A percentile compares a stretch with the other conserved stretches of the same genome.
Conservation (phyloP, 2,797 vertebrate genomes). For the Pipistrellus pygmaeus region DNA sequence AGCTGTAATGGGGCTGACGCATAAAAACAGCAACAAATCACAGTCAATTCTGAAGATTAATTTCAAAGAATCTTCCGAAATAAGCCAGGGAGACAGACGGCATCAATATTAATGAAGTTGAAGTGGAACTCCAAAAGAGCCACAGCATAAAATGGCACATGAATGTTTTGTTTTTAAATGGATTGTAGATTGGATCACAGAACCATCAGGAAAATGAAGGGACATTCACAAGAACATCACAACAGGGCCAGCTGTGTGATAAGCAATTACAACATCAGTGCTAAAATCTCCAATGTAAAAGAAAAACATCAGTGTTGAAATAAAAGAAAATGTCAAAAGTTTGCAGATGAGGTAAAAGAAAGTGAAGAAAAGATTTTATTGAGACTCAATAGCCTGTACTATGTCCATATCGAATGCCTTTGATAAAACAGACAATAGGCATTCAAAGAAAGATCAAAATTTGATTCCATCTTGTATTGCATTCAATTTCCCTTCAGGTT, state of each 20-base stretch:
- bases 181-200: constrained; percentile 87
- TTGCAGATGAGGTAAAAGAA: constrained; percentile 69
- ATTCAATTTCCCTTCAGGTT: constrained; percentile 57
- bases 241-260: constrained; percentile 81
- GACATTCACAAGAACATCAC: constrained; percentile 78
- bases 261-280: constrained; percentile 84
- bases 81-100: constrained; percentile 82
- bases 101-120: constrained; percentile 90
- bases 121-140: constrained; percentile 86
- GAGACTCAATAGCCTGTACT: constrained; percentile 46
- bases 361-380: constrained; percentile 77
- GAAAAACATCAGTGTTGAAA: constrained; percentile 72
- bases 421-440: constrained; percentile 65
- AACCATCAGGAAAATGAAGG: constrained; percentile 85
- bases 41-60: constrained; percentile 86
- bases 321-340: constrained; percentile 79
- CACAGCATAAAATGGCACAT: constrained; percentile 80
- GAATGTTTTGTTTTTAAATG: constrained; percentile 88
- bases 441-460: constrained; percentile 66
- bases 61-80: constrained; percentile 86
- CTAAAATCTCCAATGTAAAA: constrained; percentile 75
- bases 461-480: constrained; percentile 62
- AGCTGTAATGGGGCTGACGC: constrained; percentile 82
- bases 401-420: constrained; percentile 70
- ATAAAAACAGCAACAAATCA: constrained; percentile 88